Evolutionary conservation across 2,113 vertebrate species (phyloP), one percentile per base, ranked within the genome.

Genomic region (Myiozetetes cayanensis): DNA sequence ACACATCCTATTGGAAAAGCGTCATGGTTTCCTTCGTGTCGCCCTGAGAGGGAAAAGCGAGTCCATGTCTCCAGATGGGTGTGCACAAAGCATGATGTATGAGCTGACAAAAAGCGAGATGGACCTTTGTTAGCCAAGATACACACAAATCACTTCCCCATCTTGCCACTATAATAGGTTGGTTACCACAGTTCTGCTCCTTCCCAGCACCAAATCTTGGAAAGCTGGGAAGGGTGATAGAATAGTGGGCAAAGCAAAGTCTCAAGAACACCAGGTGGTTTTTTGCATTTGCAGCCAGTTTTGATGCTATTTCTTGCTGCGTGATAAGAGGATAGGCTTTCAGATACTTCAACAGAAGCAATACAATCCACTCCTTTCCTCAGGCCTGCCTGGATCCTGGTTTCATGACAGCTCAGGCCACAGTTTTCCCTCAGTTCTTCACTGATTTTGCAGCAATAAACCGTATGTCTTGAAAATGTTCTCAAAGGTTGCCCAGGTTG

Each of bases 1-100:
- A 85, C 74, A 62, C 19, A 5, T 6, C 44, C 43, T 14, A 1
- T 4, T 23, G 16, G 68, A 63, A 87, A 58, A 53, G 21, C 1
- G 0, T 79, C 87, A 85, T 0, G 0, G 31, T 55, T 84, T 81
- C 66, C 67, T 73, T 77, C 0, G 0, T 47, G 77, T 56, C 8
- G 0, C 76, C 35, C 20, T 1, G 4, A 56, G 61, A 84, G 44
- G 62, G 33, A 66, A 75, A 91, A 92, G 35, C 37, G 70, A 92
- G 52, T 28, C 72, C 68, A 43, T 15, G 24, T 39, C 79, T 90
- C 52, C 70, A 47, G 68, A 55, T 30, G 43, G 27, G 4, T 24
- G 15, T n/a, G 35, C 2, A 1, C 49, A 87, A 52, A 47, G 35
- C 5, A 1, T 33, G 76, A 85, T 0, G 2, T 27, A 63, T 0